A percentile compares a stretch with the other conserved stretches of the same genome.
Conservation (phyloP, 2,888 invertebrate genomes). For the Drosophila paracracens region DNA sequence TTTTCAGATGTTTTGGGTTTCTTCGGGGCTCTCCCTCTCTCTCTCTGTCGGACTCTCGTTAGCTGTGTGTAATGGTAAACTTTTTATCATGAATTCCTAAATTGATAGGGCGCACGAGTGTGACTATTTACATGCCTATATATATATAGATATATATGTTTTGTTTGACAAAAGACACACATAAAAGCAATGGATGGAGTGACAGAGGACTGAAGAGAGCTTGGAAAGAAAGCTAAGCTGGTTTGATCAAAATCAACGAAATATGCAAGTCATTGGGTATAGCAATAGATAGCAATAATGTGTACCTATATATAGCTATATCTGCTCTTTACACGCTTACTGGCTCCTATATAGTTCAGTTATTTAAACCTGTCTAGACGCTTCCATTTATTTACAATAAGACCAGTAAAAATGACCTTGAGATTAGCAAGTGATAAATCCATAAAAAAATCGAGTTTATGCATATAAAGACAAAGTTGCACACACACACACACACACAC, state of each 20-base stretch:
- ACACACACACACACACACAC: conserved; percentile 1
- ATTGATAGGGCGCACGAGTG: conserved; percentile 68
- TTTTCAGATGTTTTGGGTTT: conserved; percentile 57
- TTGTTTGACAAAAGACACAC: neutral
- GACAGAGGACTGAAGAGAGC: conserved; percentile 1
- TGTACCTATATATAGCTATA: neutral
- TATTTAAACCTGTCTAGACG: conserved; percentile 42
- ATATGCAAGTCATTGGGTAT: conserved; percentile 45
- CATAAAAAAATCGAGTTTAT: conserved; percentile 40
- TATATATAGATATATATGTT: neutral
- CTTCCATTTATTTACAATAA: conserved; percentile 43
- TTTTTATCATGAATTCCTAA: conserved; percentile 70
- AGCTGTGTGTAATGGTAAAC: conserved; percentile 68
- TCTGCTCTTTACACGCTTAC: conserved; percentile 14
- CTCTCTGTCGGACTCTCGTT: conserved; percentile 17
- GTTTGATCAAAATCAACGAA: conserved; percentile 1
- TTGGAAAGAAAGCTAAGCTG: conserved; percentile 38
- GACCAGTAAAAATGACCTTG: conserved; percentile 60
- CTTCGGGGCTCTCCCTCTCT: conserved; percentile 16
- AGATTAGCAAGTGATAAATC: conserved; percentile 65
- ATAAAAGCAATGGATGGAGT: neutral
- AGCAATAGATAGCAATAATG: conserved; percentile 1
- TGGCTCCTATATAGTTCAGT: conserved; percentile 24
- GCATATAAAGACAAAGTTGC: conserved; percentile 9
- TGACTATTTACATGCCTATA: conserved; percentile 24